Base-by-base conservation (phyloP, 2,888 invertebrate species). In the Gymnocheta viridis region DNA sequence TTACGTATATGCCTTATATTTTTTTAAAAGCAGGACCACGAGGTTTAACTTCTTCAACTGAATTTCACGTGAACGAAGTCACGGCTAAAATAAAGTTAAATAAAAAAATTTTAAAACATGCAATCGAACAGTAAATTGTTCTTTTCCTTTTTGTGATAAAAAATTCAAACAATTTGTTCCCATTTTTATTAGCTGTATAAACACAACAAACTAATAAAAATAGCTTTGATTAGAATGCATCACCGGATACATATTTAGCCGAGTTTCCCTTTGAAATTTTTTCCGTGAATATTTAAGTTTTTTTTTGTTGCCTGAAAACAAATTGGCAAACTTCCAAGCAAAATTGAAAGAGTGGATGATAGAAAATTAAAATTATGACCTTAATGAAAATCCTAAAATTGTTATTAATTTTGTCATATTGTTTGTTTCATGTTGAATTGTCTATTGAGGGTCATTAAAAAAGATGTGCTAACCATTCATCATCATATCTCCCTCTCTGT, bases 261-360 rank as follows among this genome's bases (percentile, higher is more conserved):
- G 22, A 60, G 35, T 49, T 49, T 73, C 27, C 60, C 60, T 49
- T 49, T 32, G 32, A 38, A 17, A 32, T 47, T 51, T 44, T 27
- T 60, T 35, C 60, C 41, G 29, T 32, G 10, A 64, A 32, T 22
- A 54, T 32, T 41, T 10, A 54, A 66, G 22, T 32, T 54, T 66
- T 24, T 7, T 4, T 7, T 32, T 32, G 32, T 7, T 29, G 47
- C 66, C 17, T 66, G 44, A 54, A 64, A 32, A 54, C 22, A 54
- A 32, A 17, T 76, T 76, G 74, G 74, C 74, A 32, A 32, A 17
- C 22, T 17, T 54, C 74, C 64, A 76, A 72, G 27, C n/a, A 58
- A 29, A 44, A 54, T 54, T 14, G 1, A 12, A 44, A 41, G 51
- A 38, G 24, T n/a, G 14, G 9, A 35, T 24, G 9, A 62, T 60